Base-by-base conservation (phyloP, 92 coral and sea anemone species). In the Montipora capitata region DNA sequence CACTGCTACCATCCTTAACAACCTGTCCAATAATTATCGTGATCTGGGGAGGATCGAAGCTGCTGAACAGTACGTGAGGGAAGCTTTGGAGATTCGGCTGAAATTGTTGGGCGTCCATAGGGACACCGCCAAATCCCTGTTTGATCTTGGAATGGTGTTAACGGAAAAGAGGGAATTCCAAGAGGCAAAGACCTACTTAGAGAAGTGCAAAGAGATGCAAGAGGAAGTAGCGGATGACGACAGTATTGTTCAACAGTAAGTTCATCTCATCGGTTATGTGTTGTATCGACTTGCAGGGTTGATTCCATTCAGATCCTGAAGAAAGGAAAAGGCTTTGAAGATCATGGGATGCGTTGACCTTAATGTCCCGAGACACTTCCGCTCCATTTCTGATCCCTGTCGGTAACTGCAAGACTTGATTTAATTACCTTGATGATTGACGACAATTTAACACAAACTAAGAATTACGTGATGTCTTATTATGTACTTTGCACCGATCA, bases 1-100 rank as follows among this genome's bases (percentile, higher is more conserved):
- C 51, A 70, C 83, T 9, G 96, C 91, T 12, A 93, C 91, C 10
- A 73, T 85, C 9, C 89, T 85, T 2, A 91, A 89, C 83, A 91
- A 71, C 54, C 87, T 93, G n/a, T 92, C 93, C 1, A 89, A 88
- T 56, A 80, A 87, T 40, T 81, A 89, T 43, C 70, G 71, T 10
- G 91, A 91, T 1, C 59, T 76, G 45, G 72, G 86, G 15, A 64
- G 89, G 2, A 70, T 66, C 61, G 77, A 88, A 15, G 35, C 68
- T 3, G 88, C 95, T 52, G 62, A 84, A 52, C 87, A 10, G 51
- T 89, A 88, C 79, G 72, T 88, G 0, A 40, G 20, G 15, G 81
- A 85, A 18, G 95, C 95, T 10, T 15, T 93, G 67, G n/a, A 52
- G 70, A 93, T 89, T 63, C 92, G 85, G 12, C 75, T 3, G 35